Conservation (phyloP, 1,140 invertebrate species). For the Cydia fagiglandana region DNA sequence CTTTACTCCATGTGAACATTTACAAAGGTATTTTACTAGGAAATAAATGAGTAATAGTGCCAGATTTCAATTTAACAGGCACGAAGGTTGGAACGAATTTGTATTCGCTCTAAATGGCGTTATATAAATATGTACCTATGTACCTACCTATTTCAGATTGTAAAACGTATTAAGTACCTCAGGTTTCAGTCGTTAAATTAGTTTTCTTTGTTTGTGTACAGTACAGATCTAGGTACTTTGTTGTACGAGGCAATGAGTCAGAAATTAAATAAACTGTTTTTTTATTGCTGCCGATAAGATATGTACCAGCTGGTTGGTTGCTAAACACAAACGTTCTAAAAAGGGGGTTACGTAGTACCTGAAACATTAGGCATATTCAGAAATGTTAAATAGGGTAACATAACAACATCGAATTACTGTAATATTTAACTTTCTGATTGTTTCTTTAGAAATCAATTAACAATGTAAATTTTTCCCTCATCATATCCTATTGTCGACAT, state of each 20-base stretch:
- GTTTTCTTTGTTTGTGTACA: constrained; percentile 10
- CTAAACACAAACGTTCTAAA: background rate
- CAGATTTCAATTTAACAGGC: background rate
- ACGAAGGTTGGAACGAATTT: background rate
- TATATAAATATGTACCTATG: no score
- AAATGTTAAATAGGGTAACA: no score
- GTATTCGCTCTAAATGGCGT: background rate
- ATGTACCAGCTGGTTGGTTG: background rate
- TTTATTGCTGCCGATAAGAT: constrained; percentile 26
- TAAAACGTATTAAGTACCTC: constrained; percentile 6
- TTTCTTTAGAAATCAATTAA: background rate
- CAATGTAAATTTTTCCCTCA: background rate
- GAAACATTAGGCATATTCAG: background rate
- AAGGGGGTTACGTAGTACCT: background rate
- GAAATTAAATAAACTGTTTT: constrained; percentile 11
- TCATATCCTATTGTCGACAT: constrained; percentile 16
- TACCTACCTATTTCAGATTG: background rate
- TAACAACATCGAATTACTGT: background rate
- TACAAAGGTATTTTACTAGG: constrained; percentile 5
- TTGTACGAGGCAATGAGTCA: constrained; percentile 9
- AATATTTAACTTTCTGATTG: background rate
- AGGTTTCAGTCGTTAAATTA: constrained; percentile 6
- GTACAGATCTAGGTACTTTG: background rate
- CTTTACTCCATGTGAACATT: constrained; percentile 12
- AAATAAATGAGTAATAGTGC: constrained; percentile 15